Evolutionary conservation across 2,113 vertebrate genomes (phyloP).

Genomic region (Corvus cornix): DNA sequence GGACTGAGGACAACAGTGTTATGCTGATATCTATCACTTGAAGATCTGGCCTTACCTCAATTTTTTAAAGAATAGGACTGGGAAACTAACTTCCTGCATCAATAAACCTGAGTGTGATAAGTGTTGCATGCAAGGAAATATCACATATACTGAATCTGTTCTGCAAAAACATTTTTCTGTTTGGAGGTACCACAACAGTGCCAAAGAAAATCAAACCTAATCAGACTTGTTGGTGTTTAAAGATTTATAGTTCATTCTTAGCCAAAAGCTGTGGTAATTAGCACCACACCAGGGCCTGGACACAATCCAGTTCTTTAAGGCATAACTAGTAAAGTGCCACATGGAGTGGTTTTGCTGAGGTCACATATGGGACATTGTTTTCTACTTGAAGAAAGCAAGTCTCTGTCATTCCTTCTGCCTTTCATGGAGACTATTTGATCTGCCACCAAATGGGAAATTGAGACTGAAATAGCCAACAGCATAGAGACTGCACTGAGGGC

Average conservation of each 20-base stretch:
- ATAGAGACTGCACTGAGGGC: not conserved
- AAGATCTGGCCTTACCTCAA: not conserved
- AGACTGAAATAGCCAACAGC: not conserved
- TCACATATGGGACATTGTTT: not conserved
- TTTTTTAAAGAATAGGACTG: constrained; percentile 39
- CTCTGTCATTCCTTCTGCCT: not conserved
- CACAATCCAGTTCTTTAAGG: constrained; percentile 37
- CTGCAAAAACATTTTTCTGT: constrained; percentile 52
- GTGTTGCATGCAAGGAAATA: constrained; percentile 5
- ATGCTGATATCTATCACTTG: not conserved
- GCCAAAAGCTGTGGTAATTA: constrained; percentile 36
- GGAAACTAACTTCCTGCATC: constrained; percentile 19
- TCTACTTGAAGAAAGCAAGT: not conserved
- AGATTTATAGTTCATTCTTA: constrained; percentile 53
- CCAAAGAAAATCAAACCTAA: constrained; percentile 54
- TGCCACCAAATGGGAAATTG: not conserved
- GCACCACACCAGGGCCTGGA: constrained; percentile 8
- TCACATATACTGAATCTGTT: constrained; percentile 28
- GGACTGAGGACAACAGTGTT: not conserved
- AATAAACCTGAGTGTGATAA: constrained; percentile 25
- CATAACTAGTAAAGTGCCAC: constrained; percentile 3
- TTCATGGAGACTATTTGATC: not conserved
- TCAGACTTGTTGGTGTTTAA: constrained; percentile 32
- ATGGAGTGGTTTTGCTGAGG: not conserved
- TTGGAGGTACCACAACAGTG: not conserved